phyloP scores from a whole-genome alignment of 2,888 invertebrate genomes.

The Eumerus sabulonum region DNA sequence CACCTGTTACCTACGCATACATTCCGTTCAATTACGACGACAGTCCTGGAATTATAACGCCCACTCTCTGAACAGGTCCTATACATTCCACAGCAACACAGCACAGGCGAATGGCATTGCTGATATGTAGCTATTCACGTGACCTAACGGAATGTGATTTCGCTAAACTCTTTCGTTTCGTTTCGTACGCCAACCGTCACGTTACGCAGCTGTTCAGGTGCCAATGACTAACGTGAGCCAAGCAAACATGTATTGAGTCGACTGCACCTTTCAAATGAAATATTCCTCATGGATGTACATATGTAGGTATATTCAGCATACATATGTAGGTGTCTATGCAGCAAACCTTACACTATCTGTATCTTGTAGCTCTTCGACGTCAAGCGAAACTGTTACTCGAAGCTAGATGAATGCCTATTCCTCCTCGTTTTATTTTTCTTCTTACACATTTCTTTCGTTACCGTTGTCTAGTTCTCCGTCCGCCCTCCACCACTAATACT shows the following conservation, averaged over 20 bases:
- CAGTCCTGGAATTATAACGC: constrained; percentile 40
- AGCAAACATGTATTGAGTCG: constrained; percentile 33
- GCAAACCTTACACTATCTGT: too few relatives aligned
- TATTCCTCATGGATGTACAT: constrained; percentile 16
- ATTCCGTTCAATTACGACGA: neutral
- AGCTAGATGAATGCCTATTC: constrained; percentile 8
- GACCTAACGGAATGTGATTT: constrained; percentile 59
- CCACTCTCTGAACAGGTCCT: constrained; percentile 13
- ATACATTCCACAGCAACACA: constrained; percentile 17
- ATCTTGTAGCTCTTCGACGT: neutral
- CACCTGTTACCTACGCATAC: too few relatives aligned
- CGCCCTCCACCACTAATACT: neutral
- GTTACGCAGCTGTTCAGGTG: constrained; percentile 46
- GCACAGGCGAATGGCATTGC: constrained; percentile 34
- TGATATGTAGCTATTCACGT: constrained; percentile 27
- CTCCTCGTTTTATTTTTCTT: neutral
- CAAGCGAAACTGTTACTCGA: constrained; percentile 41
- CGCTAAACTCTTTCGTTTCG: constrained; percentile 43
- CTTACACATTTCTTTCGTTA: constrained; percentile 40
- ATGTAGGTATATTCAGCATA: neutral
- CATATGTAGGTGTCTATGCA: neutral
- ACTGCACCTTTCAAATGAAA: constrained; percentile 43
- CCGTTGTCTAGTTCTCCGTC: constrained; percentile 52
- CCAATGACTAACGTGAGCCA: constrained; percentile 40
- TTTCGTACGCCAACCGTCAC: too few relatives aligned